Evolutionary conservation across 2,888 invertebrate species (phyloP), one percentile per base, ranked within the genome.

Genomic region (Prosapia bicincta): DNA sequence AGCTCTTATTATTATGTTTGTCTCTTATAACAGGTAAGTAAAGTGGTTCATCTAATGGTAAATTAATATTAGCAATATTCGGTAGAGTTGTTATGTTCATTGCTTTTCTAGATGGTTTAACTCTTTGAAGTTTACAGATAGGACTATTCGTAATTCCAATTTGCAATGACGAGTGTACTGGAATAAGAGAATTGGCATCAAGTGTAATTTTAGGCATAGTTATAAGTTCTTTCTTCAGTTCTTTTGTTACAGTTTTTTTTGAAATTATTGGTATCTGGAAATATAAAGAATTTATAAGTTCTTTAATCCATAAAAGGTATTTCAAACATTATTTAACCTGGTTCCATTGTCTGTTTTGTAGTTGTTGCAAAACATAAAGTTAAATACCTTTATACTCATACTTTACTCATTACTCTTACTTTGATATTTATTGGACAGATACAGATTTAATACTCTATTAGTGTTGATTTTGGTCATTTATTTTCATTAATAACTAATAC

Each of bases 211-310:
- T 54, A 2, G 54, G n/a, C 54, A 54, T 54, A 54, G 20, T 54
- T 20, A 54, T 9, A 20, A 54, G 54, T 54, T 54, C 20, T 54
- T 54, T 54, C 20, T 54, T 54, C 20, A 13, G 38, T 13, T 73
- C 70, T 30, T 72, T 71, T 78, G 74, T 74, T 38, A 74, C 75
- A 25, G 71, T 70, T 71, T 71, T 75, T 69, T 72, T 66, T 20
- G 54, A 13, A 2, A 73, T 54, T 2, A 20, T 54, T 5, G 54
- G n/a, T 6, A 10, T 9, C 54, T 54, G 54, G 6, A 54, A 54
- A 54, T 20, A 20, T 54, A 54, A n/a, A 54, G 54, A 54, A 13
- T 38, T 38, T 6, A 30, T 9, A 30, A 30, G 9, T 7, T 30
- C 6, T 30, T n/a, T n/a, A n/a, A n/a, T n/a, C n/a, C n/a, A n/a